phyloP scores from a whole-genome alignment of 2,113 vertebrate genomes.

The Mandrillus leucophaeus region DNA sequence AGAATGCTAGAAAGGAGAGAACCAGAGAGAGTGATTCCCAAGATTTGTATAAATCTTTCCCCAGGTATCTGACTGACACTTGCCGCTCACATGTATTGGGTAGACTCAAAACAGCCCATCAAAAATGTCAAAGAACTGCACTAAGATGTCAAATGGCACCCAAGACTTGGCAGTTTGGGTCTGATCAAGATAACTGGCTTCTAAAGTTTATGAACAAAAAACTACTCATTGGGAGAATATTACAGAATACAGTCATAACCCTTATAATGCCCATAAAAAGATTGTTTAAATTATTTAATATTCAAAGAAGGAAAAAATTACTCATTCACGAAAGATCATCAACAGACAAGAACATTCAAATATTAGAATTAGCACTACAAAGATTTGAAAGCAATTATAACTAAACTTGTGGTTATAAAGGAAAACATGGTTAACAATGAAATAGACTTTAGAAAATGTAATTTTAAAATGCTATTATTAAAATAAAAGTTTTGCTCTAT shows the following conservation, averaged over 20 bases:
- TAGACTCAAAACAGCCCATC: background rate
- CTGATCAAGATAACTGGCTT: background rate
- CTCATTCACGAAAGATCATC: background rate
- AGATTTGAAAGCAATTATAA: background rate
- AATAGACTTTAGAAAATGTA: background rate
- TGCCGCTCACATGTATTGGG: background rate
- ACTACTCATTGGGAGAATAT: background rate
- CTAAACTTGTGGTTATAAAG: background rate
- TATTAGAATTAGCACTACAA: background rate
- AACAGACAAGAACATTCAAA: background rate
- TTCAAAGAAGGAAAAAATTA: background rate
- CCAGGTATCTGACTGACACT: background rate
- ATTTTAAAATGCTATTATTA: background rate
- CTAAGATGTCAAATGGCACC: background rate
- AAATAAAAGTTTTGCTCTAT: background rate
- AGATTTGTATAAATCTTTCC: background rate
- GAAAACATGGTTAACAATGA: background rate
- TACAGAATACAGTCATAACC: background rate
- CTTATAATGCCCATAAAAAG: background rate
- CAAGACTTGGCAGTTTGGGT: background rate
- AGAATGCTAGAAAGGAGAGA: background rate
- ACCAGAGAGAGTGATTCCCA: background rate
- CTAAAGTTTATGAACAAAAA: background rate
- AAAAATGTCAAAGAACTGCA: background rate
- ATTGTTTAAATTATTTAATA: background rate